Base-by-base conservation (phyloP, 1,140 invertebrate species). In the Drosophila tsacasi region DNA sequence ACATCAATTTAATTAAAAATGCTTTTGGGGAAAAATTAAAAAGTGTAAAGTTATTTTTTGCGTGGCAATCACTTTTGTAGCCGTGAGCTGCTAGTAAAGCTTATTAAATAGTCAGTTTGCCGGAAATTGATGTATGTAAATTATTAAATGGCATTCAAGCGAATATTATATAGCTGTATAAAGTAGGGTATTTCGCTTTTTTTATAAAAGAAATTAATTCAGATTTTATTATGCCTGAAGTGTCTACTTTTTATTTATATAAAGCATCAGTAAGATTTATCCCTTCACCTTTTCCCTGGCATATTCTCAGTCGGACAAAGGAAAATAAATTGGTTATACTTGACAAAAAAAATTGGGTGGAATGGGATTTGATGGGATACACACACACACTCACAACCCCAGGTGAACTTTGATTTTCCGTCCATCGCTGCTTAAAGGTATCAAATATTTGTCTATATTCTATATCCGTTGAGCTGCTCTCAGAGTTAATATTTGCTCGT, bases 1-100 rank as follows among this genome's bases (percentile, higher is more conserved):
- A 72, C 54, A 73, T 73, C 44, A 73, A 73, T 73, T 73, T 72
- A 73, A 73, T 73, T 73, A 61, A 73, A 73, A 73, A 50, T 63
- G 37, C 27, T 27, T 68, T 46, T 55, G 35, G 40, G 23, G 12
- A 13, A 25, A 27, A 32, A 21, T 58, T 13, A 40, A 57, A 55
- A 39, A 23, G 10, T 23, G 5, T n/a, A 46, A 3, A 2, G 9
- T 44, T 32, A 32, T 64, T 68, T 3, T 40, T 27, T 30, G 25
- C 46, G 1, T 8, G 10, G 2, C 15, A n/a, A 12, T 47, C 62
- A 52, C 30, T 55, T 54, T 35, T 42, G 21, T 9, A 27, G 30
- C 12, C 27, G 32, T 23, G 17, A 19, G 23, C 9, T 13, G 19
- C 12, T 27, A 44, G 66, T n/a, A n/a, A 44, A 19, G 47, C 47